These are phyloP conservation scores for Circaetus cinerascens DNA, from an alignment of 2,113 vertebrate species.

Conservation along the genomic window DNA sequence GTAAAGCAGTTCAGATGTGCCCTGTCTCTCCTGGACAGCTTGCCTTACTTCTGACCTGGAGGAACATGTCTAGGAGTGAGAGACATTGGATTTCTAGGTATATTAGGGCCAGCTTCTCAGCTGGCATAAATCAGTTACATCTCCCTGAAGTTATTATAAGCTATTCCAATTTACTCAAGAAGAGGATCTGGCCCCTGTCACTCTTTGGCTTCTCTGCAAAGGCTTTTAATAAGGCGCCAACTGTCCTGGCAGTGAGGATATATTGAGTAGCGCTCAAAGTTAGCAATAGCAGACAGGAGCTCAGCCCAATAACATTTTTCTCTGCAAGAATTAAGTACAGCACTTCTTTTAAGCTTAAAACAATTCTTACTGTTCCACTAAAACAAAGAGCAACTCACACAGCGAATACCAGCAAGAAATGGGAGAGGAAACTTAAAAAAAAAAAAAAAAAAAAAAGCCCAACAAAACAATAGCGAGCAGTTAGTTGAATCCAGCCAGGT, in stretches of 20 bases:
- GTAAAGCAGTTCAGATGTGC: not conserved
- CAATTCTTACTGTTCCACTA: slow-evolving; percentile 27
- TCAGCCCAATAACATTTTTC: not conserved
- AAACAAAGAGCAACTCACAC: slow-evolving; percentile 21
- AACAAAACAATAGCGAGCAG: not conserved
- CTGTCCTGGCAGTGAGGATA: not conserved
- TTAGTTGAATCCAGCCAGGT: not conserved
- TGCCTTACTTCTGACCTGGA: not conserved
- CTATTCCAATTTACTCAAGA: not conserved
- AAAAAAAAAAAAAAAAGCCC: not conserved
- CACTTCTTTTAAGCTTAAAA: not conserved
- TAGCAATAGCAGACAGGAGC: slow-evolving; percentile 29
- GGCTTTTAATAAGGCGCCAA: slow-evolving; percentile 24
- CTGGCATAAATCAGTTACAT: not conserved
- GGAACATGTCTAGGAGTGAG: not conserved
- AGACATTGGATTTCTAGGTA: not conserved
- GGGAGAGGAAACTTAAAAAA: not conserved
- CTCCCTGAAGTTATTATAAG: not conserved
- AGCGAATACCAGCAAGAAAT: not conserved
- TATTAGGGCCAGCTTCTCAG: not conserved
- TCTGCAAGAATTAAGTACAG: not conserved
- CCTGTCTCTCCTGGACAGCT: not conserved
- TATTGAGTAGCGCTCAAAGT: not conserved
- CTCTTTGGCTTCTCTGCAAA: slow-evolving; percentile 20
- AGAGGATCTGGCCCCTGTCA: not conserved